A percentile compares a stretch with the other conserved stretches of the same genome.
These are phyloP conservation scores for Acestrorhynchus altus DNA, from an alignment of 2,797 vertebrate species.

Conservation along the genomic window DNA sequence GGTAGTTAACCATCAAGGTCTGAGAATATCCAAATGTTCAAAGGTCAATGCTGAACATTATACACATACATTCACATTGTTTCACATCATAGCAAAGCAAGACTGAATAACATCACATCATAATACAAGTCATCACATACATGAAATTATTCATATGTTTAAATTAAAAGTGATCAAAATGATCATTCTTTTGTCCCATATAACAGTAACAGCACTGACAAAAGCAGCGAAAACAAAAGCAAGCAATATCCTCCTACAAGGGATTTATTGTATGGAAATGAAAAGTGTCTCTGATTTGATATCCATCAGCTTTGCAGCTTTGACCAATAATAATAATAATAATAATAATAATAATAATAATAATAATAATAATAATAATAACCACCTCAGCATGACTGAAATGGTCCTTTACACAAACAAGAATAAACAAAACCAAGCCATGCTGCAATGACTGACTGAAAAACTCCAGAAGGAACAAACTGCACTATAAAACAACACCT, in stretches of 20 bases:
- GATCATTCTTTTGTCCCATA: neutral
- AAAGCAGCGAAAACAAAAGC: neutral
- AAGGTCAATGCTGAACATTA: too few relatives aligned
- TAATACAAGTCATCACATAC: neutral
- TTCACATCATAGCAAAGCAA: neutral
- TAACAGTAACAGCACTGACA: neutral
- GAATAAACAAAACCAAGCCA: neutral
- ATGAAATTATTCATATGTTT: neutral
- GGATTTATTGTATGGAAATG: neutral
- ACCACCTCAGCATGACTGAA: neutral
- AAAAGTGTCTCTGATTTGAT: neutral
- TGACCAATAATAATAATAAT: slow-evolving; percentile 3
- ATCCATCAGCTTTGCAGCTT: neutral
- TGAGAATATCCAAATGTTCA: neutral
- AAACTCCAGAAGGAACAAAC: neutral
- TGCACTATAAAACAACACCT: neutral
- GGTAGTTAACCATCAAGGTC: neutral
- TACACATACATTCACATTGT: too few relatives aligned
- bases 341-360: slow-evolving; percentile 4
- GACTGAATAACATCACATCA: neutral
- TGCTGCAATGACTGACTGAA: slow-evolving; percentile 2
- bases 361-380: slow-evolving; percentile 6
- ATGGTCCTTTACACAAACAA: neutral
- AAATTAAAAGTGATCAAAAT: neutral
- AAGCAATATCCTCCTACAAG: neutral